These are phyloP conservation scores for Chelonoidis abingdonii DNA, from an alignment of 2,113 vertebrate genomes.

Conservation along the genomic window DNA sequence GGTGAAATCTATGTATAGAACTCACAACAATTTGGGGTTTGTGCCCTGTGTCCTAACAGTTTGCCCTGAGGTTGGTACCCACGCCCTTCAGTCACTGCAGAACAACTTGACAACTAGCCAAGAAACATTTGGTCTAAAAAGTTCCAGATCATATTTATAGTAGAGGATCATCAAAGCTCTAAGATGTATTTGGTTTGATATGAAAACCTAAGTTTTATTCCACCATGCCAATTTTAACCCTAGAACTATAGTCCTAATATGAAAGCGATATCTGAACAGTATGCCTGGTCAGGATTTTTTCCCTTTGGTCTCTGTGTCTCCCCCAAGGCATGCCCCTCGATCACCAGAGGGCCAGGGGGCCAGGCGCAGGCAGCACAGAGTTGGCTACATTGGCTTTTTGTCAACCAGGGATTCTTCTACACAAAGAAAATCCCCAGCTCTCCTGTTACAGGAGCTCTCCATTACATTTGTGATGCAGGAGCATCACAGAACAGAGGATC, in stretches of 20 bases:
- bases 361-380: neutral
- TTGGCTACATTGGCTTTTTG: neutral
- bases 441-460: neutral
- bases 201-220: neutral
- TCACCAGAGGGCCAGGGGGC: neutral
- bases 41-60: neutral
- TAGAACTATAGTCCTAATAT: neutral
- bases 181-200: neutral
- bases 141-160: neutral
- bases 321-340: neutral
- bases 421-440: neutral
- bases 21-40: neutral
- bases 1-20: neutral
- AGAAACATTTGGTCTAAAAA: neutral
- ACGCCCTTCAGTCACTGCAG: neutral
- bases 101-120: neutral
- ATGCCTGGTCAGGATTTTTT: neutral
- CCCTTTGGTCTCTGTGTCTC: neutral
- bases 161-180: neutral
- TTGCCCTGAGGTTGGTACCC: neutral
- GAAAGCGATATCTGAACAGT: constrained; percentile 6
- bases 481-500: neutral
- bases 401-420: neutral
- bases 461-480: neutral
- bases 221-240: neutral